These are phyloP conservation scores for Spheniscus humboldti DNA, from an alignment of 2,797 vertebrate genomes.

Conservation along the genomic window DNA sequence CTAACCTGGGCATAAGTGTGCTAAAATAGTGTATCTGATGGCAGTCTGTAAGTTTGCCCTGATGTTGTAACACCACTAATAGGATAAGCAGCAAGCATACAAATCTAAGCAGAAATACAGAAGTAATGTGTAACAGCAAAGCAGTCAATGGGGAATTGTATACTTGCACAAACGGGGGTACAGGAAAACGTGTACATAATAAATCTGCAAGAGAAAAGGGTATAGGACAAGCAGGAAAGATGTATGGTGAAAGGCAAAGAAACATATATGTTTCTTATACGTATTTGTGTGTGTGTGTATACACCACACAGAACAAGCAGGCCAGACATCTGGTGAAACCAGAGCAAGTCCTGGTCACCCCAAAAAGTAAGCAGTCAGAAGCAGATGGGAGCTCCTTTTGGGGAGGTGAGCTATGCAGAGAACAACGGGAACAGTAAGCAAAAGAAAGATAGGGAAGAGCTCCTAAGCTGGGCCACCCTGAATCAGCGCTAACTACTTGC, in stretches of 20 bases:
- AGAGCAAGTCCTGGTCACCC: background rate
- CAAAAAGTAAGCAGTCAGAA: background rate
- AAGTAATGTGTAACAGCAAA: background rate
- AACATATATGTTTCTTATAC: background rate
- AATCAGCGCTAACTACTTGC: background rate
- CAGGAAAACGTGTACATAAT: background rate
- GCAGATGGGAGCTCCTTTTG: background rate
- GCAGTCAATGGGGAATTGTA: background rate
- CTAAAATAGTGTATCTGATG: background rate
- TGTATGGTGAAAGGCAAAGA: background rate
- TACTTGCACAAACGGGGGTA: background rate
- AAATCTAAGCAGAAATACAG: background rate
- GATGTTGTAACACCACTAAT: background rate
- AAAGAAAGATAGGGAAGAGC: background rate
- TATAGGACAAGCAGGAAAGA: background rate
- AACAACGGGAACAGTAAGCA: background rate
- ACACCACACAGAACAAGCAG: background rate
- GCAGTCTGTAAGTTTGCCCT: background rate
- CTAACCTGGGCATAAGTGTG: background rate
- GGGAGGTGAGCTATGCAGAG: background rate
- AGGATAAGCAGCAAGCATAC: background rate
- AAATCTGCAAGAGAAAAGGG: background rate
- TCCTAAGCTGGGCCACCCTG: background rate
- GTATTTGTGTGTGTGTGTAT: fast-evolving
- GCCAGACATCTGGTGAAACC: background rate